Base-by-base conservation (phyloP, 30 jellyfish, hydroid and myxozoan species). In the Clytia hemisphaerica region DNA sequence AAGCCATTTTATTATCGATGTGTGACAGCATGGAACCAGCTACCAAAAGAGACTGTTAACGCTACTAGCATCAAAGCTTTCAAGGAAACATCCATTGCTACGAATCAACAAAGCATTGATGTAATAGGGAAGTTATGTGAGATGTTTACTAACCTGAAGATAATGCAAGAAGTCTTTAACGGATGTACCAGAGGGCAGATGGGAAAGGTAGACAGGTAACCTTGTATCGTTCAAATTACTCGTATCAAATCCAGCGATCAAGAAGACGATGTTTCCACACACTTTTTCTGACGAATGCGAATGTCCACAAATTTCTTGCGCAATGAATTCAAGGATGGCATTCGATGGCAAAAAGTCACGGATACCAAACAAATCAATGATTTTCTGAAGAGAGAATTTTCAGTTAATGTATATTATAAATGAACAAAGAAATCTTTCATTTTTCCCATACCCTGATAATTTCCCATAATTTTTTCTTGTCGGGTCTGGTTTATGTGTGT, bases 151-250 rank as follows among this genome's bases (percentile, higher is more conserved):
- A 40, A 87, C 97, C 94, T 88, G 97, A 24, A 89, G 93, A 47
- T 63, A 88, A 72, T 88, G 97, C 2, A 88, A 73, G 38, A 88
- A 30, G 49, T 88, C 97, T 75, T 80, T 76, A 16, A 76, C 37
- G 1, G 97, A 88, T 6, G 97, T 75, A 45, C 97, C 97, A 34
- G 97, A 94, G 7, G 97, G 97, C 10, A 91, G 75, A 84, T 88
- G 97, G 42, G 95, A 59, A 18, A 88, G 28, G 71, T 88, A 88
- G 21, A 88, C 80, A 26, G 97, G 97, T 26, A 88, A 44, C 34
- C 97, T 48, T 1, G 94, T 73, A 83, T 80, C 82, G 48, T 88
- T 77, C 9, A 88, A 77, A 72, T 88, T 88, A 16, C 54, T 26
- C 32, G 92, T 88, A 45, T 88, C 97, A 72, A 36, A 88, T 1